These are phyloP conservation scores for Nibea coibor DNA, from an alignment of 2,113 vertebrate species.

Conservation along the genomic window DNA sequence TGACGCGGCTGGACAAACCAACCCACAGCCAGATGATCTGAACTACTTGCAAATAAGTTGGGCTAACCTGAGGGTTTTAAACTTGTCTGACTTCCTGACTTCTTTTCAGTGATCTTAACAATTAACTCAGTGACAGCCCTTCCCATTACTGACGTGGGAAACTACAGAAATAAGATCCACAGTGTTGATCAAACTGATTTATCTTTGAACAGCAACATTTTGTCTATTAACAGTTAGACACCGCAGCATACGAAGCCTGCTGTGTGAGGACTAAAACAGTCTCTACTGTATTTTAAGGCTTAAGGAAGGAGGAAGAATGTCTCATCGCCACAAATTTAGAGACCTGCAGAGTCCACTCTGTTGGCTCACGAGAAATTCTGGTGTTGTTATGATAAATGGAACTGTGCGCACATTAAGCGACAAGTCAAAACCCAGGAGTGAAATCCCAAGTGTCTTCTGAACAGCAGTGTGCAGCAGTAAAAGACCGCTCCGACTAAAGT, in stretches of 20 bases:
- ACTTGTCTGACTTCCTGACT: not conserved
- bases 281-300: not conserved
- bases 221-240: not conserved
- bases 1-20: not conserved
- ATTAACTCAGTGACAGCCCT: not conserved
- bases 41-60: not conserved
- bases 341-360: slow-evolving; percentile 18
- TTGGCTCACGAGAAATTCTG: slow-evolving; percentile 20
- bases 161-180: not conserved
- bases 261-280: not conserved
- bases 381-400: slow-evolving; percentile 43
- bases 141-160: not conserved
- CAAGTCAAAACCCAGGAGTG: slow-evolving; percentile 19
- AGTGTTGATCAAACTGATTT: not conserved
- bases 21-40: too few species aligned
- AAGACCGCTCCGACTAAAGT: slow-evolving; percentile 22
- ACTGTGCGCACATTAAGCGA: slow-evolving; percentile 17
- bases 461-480: slow-evolving; percentile 12
- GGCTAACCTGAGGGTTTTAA: not conserved
- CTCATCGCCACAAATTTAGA: slow-evolving; percentile 20
- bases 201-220: not conserved
- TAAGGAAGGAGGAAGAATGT: not conserved
- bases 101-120: too few species aligned
- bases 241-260: not conserved
- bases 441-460: slow-evolving; percentile 35